Evolutionary conservation across 2,888 invertebrate genomes (phyloP), one percentile per base, ranked within the genome.

Genomic region (Neuroscelio doddi): DNA sequence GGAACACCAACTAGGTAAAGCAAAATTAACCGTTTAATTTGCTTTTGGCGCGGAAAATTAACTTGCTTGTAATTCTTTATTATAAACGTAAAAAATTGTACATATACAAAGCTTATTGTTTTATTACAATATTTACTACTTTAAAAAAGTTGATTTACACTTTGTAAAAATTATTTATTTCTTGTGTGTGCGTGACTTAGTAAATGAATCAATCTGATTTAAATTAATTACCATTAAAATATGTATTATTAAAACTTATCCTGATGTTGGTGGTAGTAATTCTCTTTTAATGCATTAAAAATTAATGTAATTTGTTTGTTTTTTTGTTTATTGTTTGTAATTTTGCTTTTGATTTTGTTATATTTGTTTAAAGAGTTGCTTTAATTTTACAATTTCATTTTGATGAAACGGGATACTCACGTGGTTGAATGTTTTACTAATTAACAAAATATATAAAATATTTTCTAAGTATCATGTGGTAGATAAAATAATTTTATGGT

Each of bases 1-100:
- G 89, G 90, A 85, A 87, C 88, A 82, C 86, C 90, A 85, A 89
- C 89, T 89, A 92, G 92, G 92, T 92, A 92, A 88, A 85, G 80
- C 78, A 75, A 72, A 73, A 76, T 77, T 80, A 78, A 79, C 77
- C 57, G 76, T 78, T 73, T 57, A 71, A 51, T 59, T 61, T 10
- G 29, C 27, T 41, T 26, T 42, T 51, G 44, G 29, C 14, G 34
- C 34, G 44, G 14, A 36, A 14, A 44, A 27, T 24, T 30, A 45
- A 45, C 17, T 5, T 4, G 45, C 30, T 45, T 45, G 14, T 46
- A 21, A 10, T 29, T 30, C n/a, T 17, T 16, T 15, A 14, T 38
- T 9, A 7, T 15, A 29, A n/a, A 16, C 30, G 14, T 32, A 3
- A 10, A 12, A 3, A 32, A 12, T 7, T 12, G 9, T 32, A 32